Conservation (phyloP, 2,888 invertebrate species). For the Odiellus spinosus region DNA sequence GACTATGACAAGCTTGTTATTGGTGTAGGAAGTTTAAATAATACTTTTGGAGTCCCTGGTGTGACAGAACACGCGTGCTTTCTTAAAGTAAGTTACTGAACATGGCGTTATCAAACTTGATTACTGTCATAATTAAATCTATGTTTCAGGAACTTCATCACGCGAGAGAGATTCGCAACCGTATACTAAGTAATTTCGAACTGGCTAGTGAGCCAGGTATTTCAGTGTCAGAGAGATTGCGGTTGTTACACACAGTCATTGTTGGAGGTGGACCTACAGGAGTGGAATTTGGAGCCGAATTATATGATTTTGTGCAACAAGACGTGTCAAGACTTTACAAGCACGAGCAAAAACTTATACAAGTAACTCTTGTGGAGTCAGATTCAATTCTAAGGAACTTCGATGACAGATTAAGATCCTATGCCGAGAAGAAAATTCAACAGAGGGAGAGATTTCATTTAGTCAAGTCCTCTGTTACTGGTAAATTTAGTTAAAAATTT, state of each 20-base stretch:
- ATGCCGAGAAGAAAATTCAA: constrained; percentile 31
- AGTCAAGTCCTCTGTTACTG: constrained; percentile 27
- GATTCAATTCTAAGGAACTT: constrained; percentile 30
- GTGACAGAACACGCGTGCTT: constrained; percentile 32
- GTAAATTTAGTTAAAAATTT: constrained; percentile 22
- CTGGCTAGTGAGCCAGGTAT: constrained; percentile 27
- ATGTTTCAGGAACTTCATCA: constrained; percentile 28
- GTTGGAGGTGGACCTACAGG: constrained; percentile 36
- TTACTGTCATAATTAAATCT: constrained; percentile 1
- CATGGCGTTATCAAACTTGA: neutral
- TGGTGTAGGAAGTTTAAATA: constrained; percentile 32
- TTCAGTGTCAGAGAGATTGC: constrained; percentile 23
- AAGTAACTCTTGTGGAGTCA: constrained; percentile 29
- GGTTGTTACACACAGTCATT: constrained; percentile 31
- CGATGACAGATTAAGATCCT: constrained; percentile 27
- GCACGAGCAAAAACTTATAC: constrained; percentile 23
- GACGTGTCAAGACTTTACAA: constrained; percentile 29
- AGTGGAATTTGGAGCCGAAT: constrained; percentile 33
- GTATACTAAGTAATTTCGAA: constrained; percentile 30
- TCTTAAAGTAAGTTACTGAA: constrained; percentile 26
- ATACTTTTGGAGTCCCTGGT: constrained; percentile 32
- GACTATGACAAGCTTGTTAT: constrained; percentile 31
- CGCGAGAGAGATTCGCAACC: constrained; percentile 29
- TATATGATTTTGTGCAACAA: constrained; percentile 32
- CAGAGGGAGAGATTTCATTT: constrained; percentile 28